Base-by-base conservation (phyloP, 1,140 invertebrate species). In the Habropoda laboriosa region DNA sequence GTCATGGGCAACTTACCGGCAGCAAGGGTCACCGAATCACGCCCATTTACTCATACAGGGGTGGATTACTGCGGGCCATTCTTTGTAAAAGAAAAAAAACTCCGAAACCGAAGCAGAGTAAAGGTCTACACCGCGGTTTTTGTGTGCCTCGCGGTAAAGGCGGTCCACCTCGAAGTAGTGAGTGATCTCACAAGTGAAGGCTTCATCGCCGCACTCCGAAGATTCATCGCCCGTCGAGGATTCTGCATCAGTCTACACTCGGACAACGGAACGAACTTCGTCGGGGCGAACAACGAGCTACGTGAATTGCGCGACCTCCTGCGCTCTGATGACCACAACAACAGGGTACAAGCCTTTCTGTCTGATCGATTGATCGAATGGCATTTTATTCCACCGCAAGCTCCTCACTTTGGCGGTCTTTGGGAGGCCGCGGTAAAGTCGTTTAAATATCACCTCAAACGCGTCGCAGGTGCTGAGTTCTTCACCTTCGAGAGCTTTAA, bases 1-100 rank as follows among this genome's bases (percentile, higher is more conserved):
- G 18, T 57, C 0, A 73, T 80, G 63, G 53, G 61, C 0, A 5
- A 80, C 0, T 8, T 75, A 3, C 71, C 53, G 0, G 3, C 7
- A 7, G n/a, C n/a, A n/a, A n/a, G n/a, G n/a, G n/a, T n/a, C n/a
- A n/a, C n/a, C n/a, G n/a, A n/a, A n/a, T n/a, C n/a, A n/a, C n/a
- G n/a, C n/a, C n/a, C n/a, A n/a, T n/a, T n/a, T n/a, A n/a, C n/a
- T n/a, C n/a, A n/a, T 2, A 1, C 7, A 0, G 73, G 51, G 3
- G 35, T 81, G 0, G 79, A 70, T 10, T 75, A 73, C 8, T 79
- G 77, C 12, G 61, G 63, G 0, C 45, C 42, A 0, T 80, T 75
- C 8, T 67, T 27, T 4, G 32, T 80, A 0, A 24, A 60, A 13
- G 55, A 80, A 7, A 13, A 45, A 3, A 16, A 27, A 6, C 49